These are phyloP conservation scores for Brevimyrus niger DNA, from an alignment of 2,113 vertebrate genomes.

Conservation along the genomic window DNA sequence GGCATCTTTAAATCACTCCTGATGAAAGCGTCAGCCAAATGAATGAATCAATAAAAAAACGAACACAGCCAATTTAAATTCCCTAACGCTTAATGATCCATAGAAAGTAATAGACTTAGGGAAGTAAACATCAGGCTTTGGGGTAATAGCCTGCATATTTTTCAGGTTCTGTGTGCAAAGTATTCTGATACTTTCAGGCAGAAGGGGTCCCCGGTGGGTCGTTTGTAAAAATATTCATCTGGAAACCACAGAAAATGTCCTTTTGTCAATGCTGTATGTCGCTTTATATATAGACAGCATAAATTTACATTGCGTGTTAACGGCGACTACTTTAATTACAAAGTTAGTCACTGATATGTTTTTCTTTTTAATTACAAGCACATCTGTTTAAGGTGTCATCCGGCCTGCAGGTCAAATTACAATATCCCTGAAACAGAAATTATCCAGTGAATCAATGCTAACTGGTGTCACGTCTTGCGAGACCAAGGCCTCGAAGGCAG, in stretches of 20 bases:
- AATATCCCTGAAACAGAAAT: neutral
- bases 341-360: neutral
- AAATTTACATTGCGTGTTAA: neutral
- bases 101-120: constrained; percentile 18
- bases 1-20: constrained; percentile 18
- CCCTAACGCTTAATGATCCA: constrained; percentile 19
- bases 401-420: neutral
- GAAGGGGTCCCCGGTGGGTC: neutral
- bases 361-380: neutral
- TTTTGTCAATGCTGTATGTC: neutral
- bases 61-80: constrained; percentile 11
- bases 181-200: neutral
- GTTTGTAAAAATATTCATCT: constrained; percentile 4
- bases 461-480: neutral
- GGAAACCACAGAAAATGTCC: neutral
- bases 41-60: constrained; percentile 20
- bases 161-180: constrained; percentile 5
- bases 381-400: neutral
- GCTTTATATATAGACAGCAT: neutral
- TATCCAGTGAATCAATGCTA: neutral
- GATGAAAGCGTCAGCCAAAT: constrained; percentile 19
- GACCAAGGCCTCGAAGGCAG: neutral
- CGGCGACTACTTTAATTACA: neutral
- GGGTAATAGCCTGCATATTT: constrained; percentile 14
- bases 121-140: constrained; percentile 12